Conservation (phyloP, 2,888 invertebrate species). For the Hydroisotoma schaefferi region DNA sequence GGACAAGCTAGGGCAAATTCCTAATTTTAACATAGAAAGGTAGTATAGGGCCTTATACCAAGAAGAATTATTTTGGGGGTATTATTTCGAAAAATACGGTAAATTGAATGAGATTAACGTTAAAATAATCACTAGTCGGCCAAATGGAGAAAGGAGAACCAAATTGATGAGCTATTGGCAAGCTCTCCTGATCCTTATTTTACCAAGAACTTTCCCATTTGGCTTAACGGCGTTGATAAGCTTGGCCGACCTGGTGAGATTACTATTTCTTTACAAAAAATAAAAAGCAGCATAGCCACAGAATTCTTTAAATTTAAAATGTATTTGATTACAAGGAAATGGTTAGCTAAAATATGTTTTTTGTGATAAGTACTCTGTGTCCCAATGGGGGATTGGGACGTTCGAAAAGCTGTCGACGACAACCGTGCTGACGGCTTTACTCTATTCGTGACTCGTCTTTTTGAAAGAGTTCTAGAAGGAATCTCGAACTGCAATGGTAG, state of each 20-base stretch:
- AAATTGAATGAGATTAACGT: neutral
- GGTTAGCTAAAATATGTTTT: neutral
- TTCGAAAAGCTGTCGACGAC: slow-evolving; percentile 18
- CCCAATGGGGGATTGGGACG: slow-evolving; percentile 25
- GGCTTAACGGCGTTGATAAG: slow-evolving; percentile 12
- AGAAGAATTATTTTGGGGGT: neutral
- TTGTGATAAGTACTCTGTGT: neutral
- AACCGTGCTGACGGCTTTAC: slow-evolving; percentile 10
- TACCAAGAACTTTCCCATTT: slow-evolving; percentile 12
- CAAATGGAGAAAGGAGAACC: slow-evolving; percentile 28
- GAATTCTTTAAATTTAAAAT: no score
- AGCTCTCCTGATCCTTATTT: slow-evolving; percentile 18
- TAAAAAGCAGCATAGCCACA: no score
- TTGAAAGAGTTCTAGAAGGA: slow-evolving; percentile 14
- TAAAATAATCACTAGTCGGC: slow-evolving; percentile 15
- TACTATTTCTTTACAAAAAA: no score
- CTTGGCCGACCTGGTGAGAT: slow-evolving; percentile 18
- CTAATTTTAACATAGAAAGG: no score
- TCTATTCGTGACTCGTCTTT: slow-evolving; percentile 22
- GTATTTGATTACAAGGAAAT: no score
- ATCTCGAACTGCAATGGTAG: slow-evolving; percentile 17
- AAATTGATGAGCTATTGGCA: slow-evolving; percentile 13
- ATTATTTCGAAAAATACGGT: no score
- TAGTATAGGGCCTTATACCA: no score
- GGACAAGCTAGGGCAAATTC: no score